A percentile compares a stretch with the other conserved stretches of the same genome.
Conservation (phyloP, 2,113 vertebrate species). For the Okapia johnstoni region DNA sequence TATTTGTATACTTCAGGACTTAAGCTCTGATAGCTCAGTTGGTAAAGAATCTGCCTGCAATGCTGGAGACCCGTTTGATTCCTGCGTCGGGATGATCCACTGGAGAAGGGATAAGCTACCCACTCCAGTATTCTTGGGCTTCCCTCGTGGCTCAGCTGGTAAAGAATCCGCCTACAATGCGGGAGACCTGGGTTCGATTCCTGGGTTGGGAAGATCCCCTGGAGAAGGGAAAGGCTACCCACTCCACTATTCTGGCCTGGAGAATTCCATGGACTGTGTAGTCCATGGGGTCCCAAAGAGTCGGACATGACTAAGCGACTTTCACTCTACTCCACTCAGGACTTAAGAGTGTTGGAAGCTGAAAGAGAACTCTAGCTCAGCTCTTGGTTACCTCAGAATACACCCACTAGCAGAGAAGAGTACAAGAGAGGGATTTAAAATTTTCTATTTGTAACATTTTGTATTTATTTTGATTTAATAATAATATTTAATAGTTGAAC, state of each 20-base stretch:
- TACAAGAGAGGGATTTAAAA: not conserved
- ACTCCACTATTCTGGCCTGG: not conserved
- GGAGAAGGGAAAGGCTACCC: not conserved
- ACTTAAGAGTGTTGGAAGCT: not conserved
- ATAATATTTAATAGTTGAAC: conserved; percentile 15
- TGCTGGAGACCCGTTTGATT: accelerated
- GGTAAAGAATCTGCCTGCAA: not conserved
- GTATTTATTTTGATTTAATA: not conserved
- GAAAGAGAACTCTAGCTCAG: not conserved
- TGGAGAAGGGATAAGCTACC: not conserved
- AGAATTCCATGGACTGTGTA: not conserved
- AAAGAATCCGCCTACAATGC: no score
- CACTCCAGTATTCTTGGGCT: no score
- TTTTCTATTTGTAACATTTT: not conserved
- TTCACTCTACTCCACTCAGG: not conserved
- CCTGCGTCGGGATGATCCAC: not conserved
- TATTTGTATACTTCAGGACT: not conserved
- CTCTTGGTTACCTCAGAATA: not conserved
- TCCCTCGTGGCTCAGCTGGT: no score
- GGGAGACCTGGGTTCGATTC: no score
- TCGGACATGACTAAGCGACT: not conserved
- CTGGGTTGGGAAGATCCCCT: no score
- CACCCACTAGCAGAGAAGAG: not conserved
- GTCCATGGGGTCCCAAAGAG: not conserved
- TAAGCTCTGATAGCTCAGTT: not conserved